Percentiles rank a stretch among this genome's conserved stretches.
These are phyloP conservation scores for Ptychodera flava DNA, from an alignment of 35 echinoderm and acorn worm genomes.

Conservation along the genomic window DNA sequence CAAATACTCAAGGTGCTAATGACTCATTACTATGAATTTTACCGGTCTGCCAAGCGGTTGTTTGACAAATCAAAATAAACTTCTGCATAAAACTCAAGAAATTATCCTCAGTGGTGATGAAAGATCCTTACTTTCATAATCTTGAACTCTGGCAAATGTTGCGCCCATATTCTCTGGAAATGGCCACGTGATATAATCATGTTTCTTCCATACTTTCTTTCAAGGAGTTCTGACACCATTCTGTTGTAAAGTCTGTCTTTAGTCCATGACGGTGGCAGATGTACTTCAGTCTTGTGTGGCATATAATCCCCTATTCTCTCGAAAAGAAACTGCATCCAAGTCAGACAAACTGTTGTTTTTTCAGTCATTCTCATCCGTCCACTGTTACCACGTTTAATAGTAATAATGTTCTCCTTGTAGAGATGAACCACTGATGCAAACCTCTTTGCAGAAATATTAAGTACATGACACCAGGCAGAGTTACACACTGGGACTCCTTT, in stretches of 20 bases:
- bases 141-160: not conserved
- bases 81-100: no score
- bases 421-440: not conserved
- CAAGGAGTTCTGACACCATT: slow-evolving; percentile 12
- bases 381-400: slow-evolving; percentile 5
- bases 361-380: not conserved
- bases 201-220: not conserved
- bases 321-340: slow-evolving; percentile 28
- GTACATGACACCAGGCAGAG: slow-evolving; percentile 22
- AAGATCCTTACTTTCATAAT: not conserved
- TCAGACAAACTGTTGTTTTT: not conserved
- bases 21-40: no score
- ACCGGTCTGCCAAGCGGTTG: no score
- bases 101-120: no score
- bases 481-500: slow-evolving; percentile 9
- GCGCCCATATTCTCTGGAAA: not conserved
- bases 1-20: no score
- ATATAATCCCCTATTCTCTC: slow-evolving; percentile 30
- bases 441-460: slow-evolving; percentile 7
- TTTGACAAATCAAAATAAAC: no score
- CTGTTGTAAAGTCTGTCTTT: slow-evolving; percentile 12
- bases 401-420: slow-evolving; percentile 6
- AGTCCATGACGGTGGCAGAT: slow-evolving; percentile 24
- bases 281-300: slow-evolving; percentile 21
- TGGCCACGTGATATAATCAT: not conserved